These are phyloP conservation scores for Thereva nobilitata DNA, from an alignment of 2,888 invertebrate genomes.

Conservation along the genomic window DNA sequence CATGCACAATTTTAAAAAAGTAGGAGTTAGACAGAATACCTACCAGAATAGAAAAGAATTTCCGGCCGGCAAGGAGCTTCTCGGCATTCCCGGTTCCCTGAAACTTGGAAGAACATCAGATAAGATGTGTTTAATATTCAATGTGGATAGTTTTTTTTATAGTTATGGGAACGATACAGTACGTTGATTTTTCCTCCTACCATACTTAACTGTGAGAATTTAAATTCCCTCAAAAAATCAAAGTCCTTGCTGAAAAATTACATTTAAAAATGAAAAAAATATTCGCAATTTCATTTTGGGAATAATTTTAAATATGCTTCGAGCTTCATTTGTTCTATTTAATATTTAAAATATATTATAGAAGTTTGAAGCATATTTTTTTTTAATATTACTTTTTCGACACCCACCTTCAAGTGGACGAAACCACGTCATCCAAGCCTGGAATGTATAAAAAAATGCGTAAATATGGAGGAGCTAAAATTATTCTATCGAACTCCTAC, in stretches of 20 bases:
- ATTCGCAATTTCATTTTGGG: too few species aligned
- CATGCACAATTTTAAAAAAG: background rate
- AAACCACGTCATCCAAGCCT: conserved; percentile 12
- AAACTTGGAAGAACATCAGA: conserved; percentile 14
- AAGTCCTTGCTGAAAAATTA: too few species aligned
- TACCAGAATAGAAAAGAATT: conserved; percentile 5
- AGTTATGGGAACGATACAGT: too few species aligned
- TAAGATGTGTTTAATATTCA: background rate
- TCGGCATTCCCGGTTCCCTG: conserved; percentile 1
- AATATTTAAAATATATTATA: too few species aligned
- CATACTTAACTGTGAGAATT: too few species aligned
- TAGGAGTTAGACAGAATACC: conserved; percentile 28
- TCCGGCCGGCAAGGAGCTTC: background rate
- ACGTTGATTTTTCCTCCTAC: too few species aligned
- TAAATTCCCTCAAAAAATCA: too few species aligned
- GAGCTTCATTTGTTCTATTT: too few species aligned
- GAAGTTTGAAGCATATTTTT: too few species aligned
- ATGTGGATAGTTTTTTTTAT: too few species aligned
- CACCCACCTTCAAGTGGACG: conserved; percentile 12
- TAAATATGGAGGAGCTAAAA: background rate
- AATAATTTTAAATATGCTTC: too few species aligned
- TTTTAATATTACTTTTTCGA: background rate
- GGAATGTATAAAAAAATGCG: conserved; percentile 29
- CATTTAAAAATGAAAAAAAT: too few species aligned
- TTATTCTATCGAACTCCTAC: conserved; percentile 20